These are phyloP conservation scores for Mirza zaza DNA, from an alignment of 2,113 vertebrate species.

Conservation along the genomic window DNA sequence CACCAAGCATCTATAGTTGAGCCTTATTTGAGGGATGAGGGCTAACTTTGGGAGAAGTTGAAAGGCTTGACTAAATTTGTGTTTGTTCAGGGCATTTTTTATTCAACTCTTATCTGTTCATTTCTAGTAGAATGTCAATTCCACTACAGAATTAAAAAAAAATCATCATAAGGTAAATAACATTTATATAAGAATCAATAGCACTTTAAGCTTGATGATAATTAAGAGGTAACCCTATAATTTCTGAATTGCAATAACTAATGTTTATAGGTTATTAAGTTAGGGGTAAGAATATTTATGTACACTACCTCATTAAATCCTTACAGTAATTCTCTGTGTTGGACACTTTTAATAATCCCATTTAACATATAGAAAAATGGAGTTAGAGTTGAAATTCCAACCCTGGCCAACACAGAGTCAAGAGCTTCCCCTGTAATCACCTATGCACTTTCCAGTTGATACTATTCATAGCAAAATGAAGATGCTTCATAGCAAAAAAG, in stretches of 20 bases:
- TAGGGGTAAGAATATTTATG: neutral
- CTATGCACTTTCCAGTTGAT: neutral
- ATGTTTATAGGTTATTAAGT: neutral
- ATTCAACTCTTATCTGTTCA: neutral
- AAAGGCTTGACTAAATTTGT: neutral
- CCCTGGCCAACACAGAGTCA: neutral
- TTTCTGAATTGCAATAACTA: conserved; percentile 3
- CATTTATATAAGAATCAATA: neutral
- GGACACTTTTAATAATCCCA: neutral
- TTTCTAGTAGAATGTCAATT: neutral
- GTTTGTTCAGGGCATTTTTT: neutral
- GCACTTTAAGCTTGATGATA: conserved; percentile 19
- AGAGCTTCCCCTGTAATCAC: neutral
- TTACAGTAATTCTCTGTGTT: neutral
- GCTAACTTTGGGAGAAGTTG: neutral
- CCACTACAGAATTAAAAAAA: neutral
- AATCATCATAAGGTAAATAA: neutral
- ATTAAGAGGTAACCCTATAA: neutral
- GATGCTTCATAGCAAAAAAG: neutral
- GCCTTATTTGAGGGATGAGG: neutral
- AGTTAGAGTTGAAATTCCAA: neutral
- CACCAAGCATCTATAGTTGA: neutral
- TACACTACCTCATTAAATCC: conserved; percentile 13
- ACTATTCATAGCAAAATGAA: neutral
- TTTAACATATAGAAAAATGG: neutral